A percentile compares a stretch with the other conserved stretches of the same genome.
Conservation (phyloP, 2,113 vertebrate genomes). For the Alectura lathami region DNA sequence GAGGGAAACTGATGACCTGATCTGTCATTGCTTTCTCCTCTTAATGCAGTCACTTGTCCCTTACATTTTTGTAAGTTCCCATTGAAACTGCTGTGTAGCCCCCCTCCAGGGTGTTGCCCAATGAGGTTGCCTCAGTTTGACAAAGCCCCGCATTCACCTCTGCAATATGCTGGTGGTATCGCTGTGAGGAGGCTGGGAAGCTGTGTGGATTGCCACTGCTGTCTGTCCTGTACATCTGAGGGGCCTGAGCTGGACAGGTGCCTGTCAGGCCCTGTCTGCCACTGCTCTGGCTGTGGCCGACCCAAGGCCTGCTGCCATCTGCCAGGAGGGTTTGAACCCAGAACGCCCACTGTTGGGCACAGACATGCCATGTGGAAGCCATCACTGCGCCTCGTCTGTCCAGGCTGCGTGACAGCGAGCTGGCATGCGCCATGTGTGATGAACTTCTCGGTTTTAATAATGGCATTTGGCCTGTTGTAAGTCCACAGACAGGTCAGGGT, state of each 20-base stretch:
- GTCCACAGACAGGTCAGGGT: background rate
- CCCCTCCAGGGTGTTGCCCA: background rate
- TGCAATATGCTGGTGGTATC: background rate
- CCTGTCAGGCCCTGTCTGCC: background rate
- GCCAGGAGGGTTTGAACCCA: background rate
- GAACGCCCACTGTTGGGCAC: background rate
- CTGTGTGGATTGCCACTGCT: background rate
- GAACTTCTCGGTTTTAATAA: background rate
- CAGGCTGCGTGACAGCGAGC: background rate
- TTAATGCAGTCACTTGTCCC: background rate
- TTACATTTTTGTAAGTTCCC: background rate
- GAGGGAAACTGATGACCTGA: rapidly evolving
- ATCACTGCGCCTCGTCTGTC: background rate
- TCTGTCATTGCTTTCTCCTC: background rate
- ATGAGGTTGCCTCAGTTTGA: background rate
- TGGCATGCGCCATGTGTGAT: background rate
- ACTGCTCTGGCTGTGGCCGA: background rate
- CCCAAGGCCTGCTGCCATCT: background rate
- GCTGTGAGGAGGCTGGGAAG: background rate
- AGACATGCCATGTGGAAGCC: background rate
- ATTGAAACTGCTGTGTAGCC: background rate
- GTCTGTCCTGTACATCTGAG: background rate
- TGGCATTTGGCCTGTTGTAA: background rate
- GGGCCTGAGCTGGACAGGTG: background rate
- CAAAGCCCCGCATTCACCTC: background rate